phyloP scores from a whole-genome alignment of 1,140 invertebrate genomes.

The Cotesia glomerata region DNA sequence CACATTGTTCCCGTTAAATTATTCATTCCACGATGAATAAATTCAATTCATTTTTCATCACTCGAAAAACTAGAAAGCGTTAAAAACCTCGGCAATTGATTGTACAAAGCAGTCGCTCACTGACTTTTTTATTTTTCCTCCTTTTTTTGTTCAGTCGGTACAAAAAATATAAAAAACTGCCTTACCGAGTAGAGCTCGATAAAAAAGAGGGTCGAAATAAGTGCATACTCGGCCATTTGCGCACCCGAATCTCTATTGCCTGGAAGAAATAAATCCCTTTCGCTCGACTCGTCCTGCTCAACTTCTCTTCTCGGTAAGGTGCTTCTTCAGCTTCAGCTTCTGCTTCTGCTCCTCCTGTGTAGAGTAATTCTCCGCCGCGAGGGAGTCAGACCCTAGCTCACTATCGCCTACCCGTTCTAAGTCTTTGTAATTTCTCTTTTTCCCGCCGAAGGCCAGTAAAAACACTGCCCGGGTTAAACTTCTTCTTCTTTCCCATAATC shows the following conservation, averaged over 20 bases:
- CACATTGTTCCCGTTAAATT: conserved; percentile 6
- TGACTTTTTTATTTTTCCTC: background rate
- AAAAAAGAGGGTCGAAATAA: background rate
- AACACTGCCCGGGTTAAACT: background rate
- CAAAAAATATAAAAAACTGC: background rate
- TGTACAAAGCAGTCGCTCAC: background rate
- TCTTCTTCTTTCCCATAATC: too few species aligned
- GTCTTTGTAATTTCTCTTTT: conserved; percentile 33
- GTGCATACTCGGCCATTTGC: conserved; percentile 4
- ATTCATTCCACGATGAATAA: background rate
- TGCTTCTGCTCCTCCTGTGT: too few species aligned
- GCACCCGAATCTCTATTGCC: conserved; percentile 21
- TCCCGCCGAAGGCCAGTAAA: conserved; percentile 19
- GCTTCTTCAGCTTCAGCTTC: too few species aligned
- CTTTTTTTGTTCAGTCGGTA: background rate
- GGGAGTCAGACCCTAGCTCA: background rate
- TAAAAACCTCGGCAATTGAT: conserved; percentile 1
- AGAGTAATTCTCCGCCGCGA: conserved; percentile 12
- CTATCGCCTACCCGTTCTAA: conserved; percentile 15
- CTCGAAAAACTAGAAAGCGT: too few species aligned
- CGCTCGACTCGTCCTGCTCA: conserved; percentile 18
- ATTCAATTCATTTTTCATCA: background rate
- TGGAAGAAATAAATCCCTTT: conserved; percentile 32
- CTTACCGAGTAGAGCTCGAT: background rate
- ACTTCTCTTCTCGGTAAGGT: background rate